Evolutionary conservation across 2,797 vertebrate species (phyloP).

Genomic region (Melopsittacus undulatus): DNA sequence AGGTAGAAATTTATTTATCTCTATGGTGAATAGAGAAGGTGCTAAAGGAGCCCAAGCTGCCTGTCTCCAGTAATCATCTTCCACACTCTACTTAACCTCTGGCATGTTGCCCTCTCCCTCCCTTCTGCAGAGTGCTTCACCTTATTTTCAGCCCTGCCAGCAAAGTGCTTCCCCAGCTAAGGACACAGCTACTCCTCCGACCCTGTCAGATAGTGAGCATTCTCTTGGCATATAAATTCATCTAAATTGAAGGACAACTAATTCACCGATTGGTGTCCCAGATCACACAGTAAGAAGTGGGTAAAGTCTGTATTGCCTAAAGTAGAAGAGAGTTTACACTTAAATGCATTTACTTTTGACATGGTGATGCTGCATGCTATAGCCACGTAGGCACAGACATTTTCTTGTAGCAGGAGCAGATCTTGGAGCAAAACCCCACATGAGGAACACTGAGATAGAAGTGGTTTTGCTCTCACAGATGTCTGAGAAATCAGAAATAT

Average conservation of each 20-base stretch:
- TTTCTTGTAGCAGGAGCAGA: not conserved
- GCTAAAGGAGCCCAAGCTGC: not conserved
- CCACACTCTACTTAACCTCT: not conserved
- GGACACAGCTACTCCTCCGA: not conserved
- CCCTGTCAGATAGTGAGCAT: not conserved
- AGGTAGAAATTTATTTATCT: not conserved
- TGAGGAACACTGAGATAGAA: not conserved
- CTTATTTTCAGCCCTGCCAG: not conserved
- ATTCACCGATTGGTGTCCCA: not conserved
- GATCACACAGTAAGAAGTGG: not conserved
- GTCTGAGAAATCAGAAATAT: not conserved
- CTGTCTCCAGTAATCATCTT: not conserved
- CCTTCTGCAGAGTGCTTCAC: not conserved
- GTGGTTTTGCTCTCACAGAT: not conserved
- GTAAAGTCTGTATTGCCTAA: not conserved
- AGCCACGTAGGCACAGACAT: not conserved
- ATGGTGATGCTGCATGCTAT: not conserved
- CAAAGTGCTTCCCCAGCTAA: not conserved
- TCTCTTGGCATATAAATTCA: not conserved
- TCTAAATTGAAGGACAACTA: not conserved
- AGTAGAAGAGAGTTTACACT: not conserved
- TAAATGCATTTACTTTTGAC: not conserved
- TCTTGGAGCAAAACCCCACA: not conserved
- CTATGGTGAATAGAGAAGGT: not conserved
- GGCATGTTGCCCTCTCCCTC: not conserved